Conservation (phyloP, 2,113 vertebrate species). For the Callipepla squamata region DNA sequence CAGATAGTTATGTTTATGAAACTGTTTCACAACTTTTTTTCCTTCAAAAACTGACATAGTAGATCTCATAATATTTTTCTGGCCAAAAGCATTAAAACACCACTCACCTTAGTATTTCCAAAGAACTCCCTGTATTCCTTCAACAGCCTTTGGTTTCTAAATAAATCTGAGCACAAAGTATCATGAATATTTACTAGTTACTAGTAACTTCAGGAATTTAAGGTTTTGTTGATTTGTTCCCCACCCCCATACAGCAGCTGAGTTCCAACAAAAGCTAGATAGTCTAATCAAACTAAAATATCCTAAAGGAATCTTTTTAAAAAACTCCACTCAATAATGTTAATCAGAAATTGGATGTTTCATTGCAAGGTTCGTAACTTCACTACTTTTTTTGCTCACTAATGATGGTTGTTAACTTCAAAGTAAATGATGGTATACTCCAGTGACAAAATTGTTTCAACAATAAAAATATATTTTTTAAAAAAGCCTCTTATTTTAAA, state of each 20-base stretch:
- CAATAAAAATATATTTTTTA: background rate
- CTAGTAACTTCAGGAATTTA: background rate
- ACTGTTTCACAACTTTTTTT: background rate
- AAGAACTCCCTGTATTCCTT: constrained; percentile 96
- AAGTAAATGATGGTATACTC: background rate
- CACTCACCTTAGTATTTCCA: constrained; percentile 94
- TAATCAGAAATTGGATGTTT: background rate
- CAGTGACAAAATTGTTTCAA: background rate
- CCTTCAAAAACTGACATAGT: background rate
- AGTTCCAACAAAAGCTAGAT: background rate
- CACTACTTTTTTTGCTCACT: background rate
- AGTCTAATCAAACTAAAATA: background rate
- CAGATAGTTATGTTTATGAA: background rate
- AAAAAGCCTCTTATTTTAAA: background rate
- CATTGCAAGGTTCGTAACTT: background rate
- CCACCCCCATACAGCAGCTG: background rate
- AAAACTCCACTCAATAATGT: background rate
- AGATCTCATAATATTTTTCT: background rate
- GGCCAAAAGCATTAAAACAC: background rate
- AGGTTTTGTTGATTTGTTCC: background rate
- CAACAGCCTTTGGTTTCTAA: constrained; percentile 91
- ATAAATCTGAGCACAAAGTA: constrained; percentile 82
- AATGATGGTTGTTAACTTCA: background rate
- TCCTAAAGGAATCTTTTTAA: background rate
- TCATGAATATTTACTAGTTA: background rate